phyloP scores from a whole-genome alignment of 1,140 invertebrate species.

The Geopemphigus sp. region DNA sequence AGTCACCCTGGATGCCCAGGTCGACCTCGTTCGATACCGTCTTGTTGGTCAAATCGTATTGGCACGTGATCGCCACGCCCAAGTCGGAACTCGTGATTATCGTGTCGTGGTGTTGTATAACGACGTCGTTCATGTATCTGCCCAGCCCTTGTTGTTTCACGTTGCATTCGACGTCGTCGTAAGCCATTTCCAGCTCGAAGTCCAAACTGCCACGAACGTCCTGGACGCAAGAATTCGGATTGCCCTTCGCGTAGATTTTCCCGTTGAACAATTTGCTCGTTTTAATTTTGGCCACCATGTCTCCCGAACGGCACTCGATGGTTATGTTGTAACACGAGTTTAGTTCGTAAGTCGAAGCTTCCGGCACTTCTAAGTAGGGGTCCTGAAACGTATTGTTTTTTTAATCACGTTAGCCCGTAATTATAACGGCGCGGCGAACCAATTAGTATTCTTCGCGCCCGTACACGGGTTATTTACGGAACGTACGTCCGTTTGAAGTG shows the following conservation, averaged over 20 bases:
- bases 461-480: background rate
- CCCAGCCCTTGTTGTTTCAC: conserved; percentile 80
- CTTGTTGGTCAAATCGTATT: conserved; percentile 90
- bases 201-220: conserved; percentile 81
- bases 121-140: conserved; percentile 82
- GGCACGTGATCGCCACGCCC: conserved; percentile 86
- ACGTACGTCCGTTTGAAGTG: conserved; percentile 3
- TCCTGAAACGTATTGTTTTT: conserved; percentile 60
- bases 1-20: conserved; percentile 81
- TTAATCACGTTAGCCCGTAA: background rate
- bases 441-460: conserved; percentile 23
- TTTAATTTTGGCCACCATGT: conserved; percentile 88
- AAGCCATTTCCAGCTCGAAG: conserved; percentile 86
- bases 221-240: conserved; percentile 85
- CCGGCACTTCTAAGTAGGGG: conserved; percentile 83
- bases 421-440: too few relatives aligned
- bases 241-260: conserved; percentile 90
- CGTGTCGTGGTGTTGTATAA: conserved; percentile 92
- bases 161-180: conserved; percentile 87
- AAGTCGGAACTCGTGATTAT: conserved; percentile 92
- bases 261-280: conserved; percentile 90
- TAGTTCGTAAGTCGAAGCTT: conserved; percentile 86
- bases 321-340: conserved; percentile 93
- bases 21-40: conserved; percentile 89
- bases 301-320: conserved; percentile 84